Base-by-base conservation (phyloP, 2,113 vertebrate species). In the Beaufortia kweichowensis region DNA sequence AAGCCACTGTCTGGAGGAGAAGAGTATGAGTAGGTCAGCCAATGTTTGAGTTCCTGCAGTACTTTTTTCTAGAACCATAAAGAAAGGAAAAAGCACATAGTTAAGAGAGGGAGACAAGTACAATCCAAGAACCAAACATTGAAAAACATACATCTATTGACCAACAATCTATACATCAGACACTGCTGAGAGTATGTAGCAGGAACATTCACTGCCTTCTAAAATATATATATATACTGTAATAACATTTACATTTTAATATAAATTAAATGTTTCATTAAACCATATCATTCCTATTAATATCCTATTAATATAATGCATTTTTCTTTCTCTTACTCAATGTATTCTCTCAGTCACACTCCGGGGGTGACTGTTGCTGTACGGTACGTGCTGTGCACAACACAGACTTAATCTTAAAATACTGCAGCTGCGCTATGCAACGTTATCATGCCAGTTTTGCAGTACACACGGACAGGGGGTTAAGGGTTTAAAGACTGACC, bases 371-470 rank as follows among this genome's bases (percentile, higher is more conserved):
- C 75, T 83, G 55, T 82, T 76, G 68, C 73, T 75, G 82, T 82
- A 85, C 6, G 35, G 8, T 10, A 11, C 35, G 4, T 50, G 29
- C 62, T 71, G 64, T 84, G 69, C 88, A 86, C 87, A 77, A 85
- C 87, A 65, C 77, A 82, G 85, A 80, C 84, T 88, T 89, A 86
- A 86, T 79, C 86, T 48, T 68, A 74, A 80, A 87, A 88, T 83
- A 76, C 85, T 75, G 84, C 86, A 91, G 91, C 89, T 91, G 87
- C 90, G 85, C 78, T 53, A 23, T 39, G 79, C 83, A 81, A 79
- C 66, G 79, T 66, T 78, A 75, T 74, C 64, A 81, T 60, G 39
- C 72, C 60, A 77, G 63, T 77, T 72, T 77, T 88, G 82, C 79
- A 78, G 75, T 56, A 70, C 43, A 71, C 31, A 26, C 53, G 57